Base-by-base conservation (phyloP, 2,888 invertebrate species). In the Tetragonula carbonaria region DNA sequence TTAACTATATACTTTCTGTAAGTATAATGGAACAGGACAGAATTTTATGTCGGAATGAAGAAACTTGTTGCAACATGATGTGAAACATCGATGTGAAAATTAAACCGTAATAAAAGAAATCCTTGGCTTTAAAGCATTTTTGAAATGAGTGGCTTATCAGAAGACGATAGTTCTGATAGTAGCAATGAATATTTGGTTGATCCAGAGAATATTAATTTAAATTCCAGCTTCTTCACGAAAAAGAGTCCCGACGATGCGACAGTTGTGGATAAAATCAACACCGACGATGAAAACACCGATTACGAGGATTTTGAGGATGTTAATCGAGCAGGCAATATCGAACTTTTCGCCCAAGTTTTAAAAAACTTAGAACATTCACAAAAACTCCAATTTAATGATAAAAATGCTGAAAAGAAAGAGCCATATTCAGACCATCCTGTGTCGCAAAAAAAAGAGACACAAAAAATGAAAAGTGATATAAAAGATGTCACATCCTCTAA, bases 201-300 rank as follows among this genome's bases (percentile, higher is more conserved):
- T 78, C 95, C 95, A 0, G 94, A 95, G 80, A 95, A 96, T 90
- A 92, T 96, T 18, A 95, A 96, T 93, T 92, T 96, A 6, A 95
- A 95, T 81, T 96, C 96, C 0, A 95, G 95, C 76, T 96, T 96
- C 90, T 96, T 96, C 84, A 16, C 80, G 0, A 55, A 81, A 23
- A 79, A 87, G 62, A 33, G 84, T 1, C 5, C 45, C 1, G 82
- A 79, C 6, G 4, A 33, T 50, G 68, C 38, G 0, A 11, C 11
- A 0, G 51, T 23, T 13, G 0, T 21, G 0, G n/a, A 33, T 0
- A 51, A 68, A 14, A 97, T 96, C 88, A 96, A 97, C 91, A 97
- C 96, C 96, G 97, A 97, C 16, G 97, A 97, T 77, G 96, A 96
- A 95, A 93, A 93, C 75, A 96, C 96, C 90, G 96, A 96, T 71